These are phyloP conservation scores for Albula goreensis DNA, from an alignment of 2,113 vertebrate species.

Conservation along the genomic window DNA sequence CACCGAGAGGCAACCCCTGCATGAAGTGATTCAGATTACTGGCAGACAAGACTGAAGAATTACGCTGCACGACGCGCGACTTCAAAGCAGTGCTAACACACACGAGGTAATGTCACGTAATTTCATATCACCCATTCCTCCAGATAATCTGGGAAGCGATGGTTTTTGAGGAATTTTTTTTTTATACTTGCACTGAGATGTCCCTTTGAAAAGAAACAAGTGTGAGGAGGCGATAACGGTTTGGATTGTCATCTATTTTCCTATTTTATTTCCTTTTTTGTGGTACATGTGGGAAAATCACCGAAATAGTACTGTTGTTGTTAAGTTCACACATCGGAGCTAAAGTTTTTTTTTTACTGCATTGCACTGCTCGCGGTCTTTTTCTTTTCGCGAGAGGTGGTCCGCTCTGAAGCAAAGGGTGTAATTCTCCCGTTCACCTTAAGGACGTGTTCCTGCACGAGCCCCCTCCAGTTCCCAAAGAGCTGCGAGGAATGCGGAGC, in stretches of 20 bases:
- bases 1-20: constrained; percentile 40
- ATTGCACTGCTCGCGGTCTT: constrained; percentile 20
- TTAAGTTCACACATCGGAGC: constrained; percentile 16
- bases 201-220: background rate
- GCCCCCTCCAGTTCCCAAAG: constrained; percentile 43
- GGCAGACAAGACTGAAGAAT: constrained; percentile 31
- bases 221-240: background rate
- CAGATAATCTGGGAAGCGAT: background rate
- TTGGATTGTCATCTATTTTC: background rate
- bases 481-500: constrained; percentile 51
- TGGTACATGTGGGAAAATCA: background rate
- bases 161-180: background rate
- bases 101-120: background rate
- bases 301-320: background rate
- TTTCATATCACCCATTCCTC: background rate
- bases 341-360: constrained; percentile 9
- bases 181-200: background rate
- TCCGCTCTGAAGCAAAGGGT: constrained; percentile 38
- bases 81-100: constrained; percentile 19
- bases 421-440: constrained; percentile 58
- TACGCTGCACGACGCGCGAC: constrained; percentile 14
- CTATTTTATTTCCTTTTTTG: too few species aligned
- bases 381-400: constrained; percentile 24
- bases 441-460: constrained; percentile 51
- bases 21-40: constrained; percentile 29